Conservation (phyloP, 2,888 invertebrate species). For the Plusia festucae region DNA sequence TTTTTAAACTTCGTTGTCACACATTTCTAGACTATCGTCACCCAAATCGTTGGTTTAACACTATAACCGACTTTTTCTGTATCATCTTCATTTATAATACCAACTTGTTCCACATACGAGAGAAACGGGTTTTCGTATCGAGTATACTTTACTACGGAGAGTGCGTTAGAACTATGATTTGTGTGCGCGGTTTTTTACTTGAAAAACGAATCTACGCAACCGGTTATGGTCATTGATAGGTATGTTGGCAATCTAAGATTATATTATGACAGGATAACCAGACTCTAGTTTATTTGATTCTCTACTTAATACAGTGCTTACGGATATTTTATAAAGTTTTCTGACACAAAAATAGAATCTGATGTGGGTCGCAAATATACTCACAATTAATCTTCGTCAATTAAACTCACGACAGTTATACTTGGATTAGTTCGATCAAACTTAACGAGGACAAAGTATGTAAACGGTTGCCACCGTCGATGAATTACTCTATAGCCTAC, state of each 20-base stretch:
- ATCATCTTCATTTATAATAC: slow-evolving; percentile 69
- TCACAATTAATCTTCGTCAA: neutral
- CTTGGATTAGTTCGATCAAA: no score
- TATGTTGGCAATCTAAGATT: slow-evolving; percentile 46
- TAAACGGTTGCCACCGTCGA: neutral
- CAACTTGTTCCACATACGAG: slow-evolving; percentile 66
- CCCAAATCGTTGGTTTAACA: slow-evolving; percentile 60
- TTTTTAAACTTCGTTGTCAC: slow-evolving; percentile 51
- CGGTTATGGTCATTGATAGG: slow-evolving; percentile 68
- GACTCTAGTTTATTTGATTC: neutral
- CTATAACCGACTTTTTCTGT: slow-evolving; percentile 73
- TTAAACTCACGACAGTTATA: neutral
- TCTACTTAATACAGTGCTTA: neutral
- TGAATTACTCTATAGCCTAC: neutral
- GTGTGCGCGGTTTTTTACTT: slow-evolving; percentile 67
- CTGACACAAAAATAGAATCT: no score
- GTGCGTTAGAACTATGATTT: slow-evolving; percentile 63
- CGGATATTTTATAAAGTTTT: no score
- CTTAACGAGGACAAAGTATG: neutral
- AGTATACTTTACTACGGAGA: slow-evolving; percentile 35
- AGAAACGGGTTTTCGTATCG: slow-evolving; percentile 60
- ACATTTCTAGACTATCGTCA: slow-evolving; percentile 50
- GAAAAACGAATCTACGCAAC: slow-evolving; percentile 63
- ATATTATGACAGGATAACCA: slow-evolving; percentile 35
- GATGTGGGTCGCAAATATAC: neutral